Evolutionary conservation across 1,140 invertebrate genomes (phyloP).

Genomic region (Ceratosolen solmsi): DNA sequence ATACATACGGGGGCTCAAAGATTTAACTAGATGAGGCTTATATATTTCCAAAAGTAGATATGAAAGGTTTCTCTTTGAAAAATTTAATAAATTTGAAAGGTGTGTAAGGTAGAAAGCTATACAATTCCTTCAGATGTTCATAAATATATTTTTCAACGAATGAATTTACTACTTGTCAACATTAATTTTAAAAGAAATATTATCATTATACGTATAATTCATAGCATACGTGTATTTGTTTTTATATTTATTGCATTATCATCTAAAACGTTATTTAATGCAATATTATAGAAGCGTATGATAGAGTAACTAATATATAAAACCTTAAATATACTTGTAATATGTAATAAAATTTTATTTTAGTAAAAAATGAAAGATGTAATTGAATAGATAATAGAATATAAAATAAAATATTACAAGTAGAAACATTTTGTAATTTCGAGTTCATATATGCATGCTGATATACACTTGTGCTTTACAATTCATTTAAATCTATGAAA

Average conservation of each 20-base stretch:
- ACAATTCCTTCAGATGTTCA: neutral
- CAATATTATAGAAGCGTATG: neutral
- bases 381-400: too few relatives aligned
- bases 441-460: too few relatives aligned
- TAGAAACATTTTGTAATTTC: too few relatives aligned
- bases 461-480: neutral
- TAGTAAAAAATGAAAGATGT: too few relatives aligned
- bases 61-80: conserved; percentile 1
- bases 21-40: neutral
- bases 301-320: too few relatives aligned
- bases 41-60: neutral
- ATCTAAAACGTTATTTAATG: neutral
- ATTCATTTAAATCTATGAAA: neutral
- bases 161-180: neutral
- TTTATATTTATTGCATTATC: neutral
- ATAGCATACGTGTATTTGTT: neutral
- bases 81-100: conserved; percentile 3
- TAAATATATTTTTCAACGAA: neutral
- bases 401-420: too few relatives aligned
- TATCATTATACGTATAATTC: neutral
- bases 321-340: too few relatives aligned
- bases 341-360: too few relatives aligned
- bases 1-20: neutral
- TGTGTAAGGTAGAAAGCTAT: neutral
- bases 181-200: neutral